Percentiles rank a stretch among this genome's conserved stretches.
Conservation (phyloP, 2,113 vertebrate species). For the Peromyscus polionotus region DNA sequence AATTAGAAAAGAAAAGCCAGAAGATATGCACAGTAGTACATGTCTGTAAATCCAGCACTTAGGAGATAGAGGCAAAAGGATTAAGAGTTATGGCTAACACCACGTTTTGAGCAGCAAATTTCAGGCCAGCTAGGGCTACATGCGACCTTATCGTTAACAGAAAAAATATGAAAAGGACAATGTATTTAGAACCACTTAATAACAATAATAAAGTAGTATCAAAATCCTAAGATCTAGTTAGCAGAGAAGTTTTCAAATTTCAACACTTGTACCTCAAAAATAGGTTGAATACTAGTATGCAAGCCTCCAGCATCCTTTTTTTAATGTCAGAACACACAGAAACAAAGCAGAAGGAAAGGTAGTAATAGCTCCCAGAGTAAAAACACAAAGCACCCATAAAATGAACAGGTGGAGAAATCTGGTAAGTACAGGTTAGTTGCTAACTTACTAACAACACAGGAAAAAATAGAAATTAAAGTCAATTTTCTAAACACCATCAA, state of each 20-base stretch:
- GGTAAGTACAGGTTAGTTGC: conserved; percentile 38
- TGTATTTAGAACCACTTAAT: conserved; percentile 55
- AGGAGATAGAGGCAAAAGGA: background rate
- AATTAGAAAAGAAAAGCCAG: conserved; percentile 57
- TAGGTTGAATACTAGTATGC: background rate
- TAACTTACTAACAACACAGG: background rate
- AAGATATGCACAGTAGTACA: background rate
- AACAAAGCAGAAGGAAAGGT: background rate
- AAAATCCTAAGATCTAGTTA: conserved; percentile 40
- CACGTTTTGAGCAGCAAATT: background rate
- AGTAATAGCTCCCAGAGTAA: background rate
- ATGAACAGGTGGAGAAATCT: conserved; percentile 49
- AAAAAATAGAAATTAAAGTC: conserved; percentile 49
- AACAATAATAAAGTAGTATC: conserved; percentile 35
- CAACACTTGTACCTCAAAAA: background rate
- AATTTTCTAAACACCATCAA: conserved; percentile 4
- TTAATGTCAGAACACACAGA: conserved; percentile 54
- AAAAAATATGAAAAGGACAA: conserved; percentile 2
- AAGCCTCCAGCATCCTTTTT: conserved; percentile 30
- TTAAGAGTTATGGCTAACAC: background rate
- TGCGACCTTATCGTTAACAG: background rate
- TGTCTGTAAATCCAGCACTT: background rate
- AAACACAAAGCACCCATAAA: conserved; percentile 50
- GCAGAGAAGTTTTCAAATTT: background rate
- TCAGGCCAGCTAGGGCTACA: background rate